These are phyloP conservation scores for Cyclargus thomasi DNA, from an alignment of 1,140 invertebrate species.

Conservation along the genomic window DNA sequence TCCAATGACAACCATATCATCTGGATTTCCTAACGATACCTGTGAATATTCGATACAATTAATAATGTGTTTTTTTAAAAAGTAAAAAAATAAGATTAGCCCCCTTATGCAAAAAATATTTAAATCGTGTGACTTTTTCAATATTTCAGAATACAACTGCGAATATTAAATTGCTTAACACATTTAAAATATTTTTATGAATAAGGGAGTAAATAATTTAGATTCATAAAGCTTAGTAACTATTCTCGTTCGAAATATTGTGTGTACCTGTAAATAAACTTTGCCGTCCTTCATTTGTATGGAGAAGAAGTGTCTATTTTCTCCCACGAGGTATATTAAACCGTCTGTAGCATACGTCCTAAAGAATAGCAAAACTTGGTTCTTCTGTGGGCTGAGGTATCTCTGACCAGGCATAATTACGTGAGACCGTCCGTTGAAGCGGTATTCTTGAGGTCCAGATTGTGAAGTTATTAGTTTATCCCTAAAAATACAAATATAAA, in stretches of 20 bases:
- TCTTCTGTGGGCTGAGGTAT: constrained; percentile 49
- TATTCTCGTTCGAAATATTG: not conserved
- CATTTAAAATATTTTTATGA: too few relatives aligned
- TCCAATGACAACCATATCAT: constrained; percentile 75
- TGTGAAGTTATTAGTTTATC: constrained; percentile 79
- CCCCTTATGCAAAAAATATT: too few relatives aligned
- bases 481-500: constrained; percentile 41
- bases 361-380: constrained; percentile 78
- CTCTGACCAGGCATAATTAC: constrained; percentile 48
- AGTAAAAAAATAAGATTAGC: too few relatives aligned
- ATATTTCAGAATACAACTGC: too few relatives aligned
- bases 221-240: too few relatives aligned
- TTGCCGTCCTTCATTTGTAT: constrained; percentile 88
- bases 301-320: constrained; percentile 84
- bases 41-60: constrained; percentile 16
- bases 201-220: too few relatives aligned
- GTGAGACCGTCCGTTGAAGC: constrained; percentile 85
- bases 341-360: constrained; percentile 92
- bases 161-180: too few relatives aligned
- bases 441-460: constrained; percentile 77
- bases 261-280: constrained; percentile 80
- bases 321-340: constrained; percentile 90
- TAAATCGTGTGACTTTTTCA: too few relatives aligned
- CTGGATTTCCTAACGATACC: constrained; percentile 54
- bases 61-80: too few relatives aligned